These are phyloP conservation scores for Clivina fossor DNA, from an alignment of 2,888 invertebrate genomes.

Conservation along the genomic window DNA sequence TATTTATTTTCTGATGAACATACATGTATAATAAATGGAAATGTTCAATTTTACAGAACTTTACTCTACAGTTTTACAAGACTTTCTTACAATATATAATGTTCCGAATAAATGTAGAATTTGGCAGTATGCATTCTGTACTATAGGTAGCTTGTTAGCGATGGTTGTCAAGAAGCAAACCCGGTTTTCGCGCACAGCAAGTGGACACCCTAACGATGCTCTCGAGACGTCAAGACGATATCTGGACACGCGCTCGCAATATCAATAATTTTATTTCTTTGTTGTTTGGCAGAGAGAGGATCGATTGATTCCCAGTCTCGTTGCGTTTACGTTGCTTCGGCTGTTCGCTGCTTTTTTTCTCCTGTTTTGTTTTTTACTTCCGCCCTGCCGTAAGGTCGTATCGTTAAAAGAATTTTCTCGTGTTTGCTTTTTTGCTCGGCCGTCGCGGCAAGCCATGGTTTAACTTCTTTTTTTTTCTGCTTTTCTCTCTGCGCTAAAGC, in stretches of 20 bases:
- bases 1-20: too few species aligned
- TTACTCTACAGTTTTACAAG: too few species aligned
- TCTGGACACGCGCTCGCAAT: conserved; percentile 25
- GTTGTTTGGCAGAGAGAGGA: conserved; percentile 28
- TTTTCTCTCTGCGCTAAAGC: not conserved
- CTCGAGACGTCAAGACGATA: conserved; percentile 24
- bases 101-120: too few species aligned
- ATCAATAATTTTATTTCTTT: conserved; percentile 32
- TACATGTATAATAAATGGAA: too few species aligned
- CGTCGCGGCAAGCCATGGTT: not conserved
- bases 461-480: conserved; percentile 8
- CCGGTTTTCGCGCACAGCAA: conserved; percentile 10
- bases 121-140: too few species aligned
- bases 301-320: conserved; percentile 24
- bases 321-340: conserved; percentile 2
- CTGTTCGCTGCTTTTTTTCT: not conserved
- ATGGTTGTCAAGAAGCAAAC: conserved; percentile 4
- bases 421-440: conserved; percentile 18
- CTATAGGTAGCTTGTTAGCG: conserved; percentile 11
- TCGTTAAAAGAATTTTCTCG: conserved; percentile 25
- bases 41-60: too few species aligned
- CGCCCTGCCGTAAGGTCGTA: conserved; percentile 15
- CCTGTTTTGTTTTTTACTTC: conserved; percentile 16
- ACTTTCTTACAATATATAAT: too few species aligned
- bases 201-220: conserved; percentile 18